Evolutionary conservation across 2,888 invertebrate genomes (phyloP).

Genomic region (Phania funesta): DNA sequence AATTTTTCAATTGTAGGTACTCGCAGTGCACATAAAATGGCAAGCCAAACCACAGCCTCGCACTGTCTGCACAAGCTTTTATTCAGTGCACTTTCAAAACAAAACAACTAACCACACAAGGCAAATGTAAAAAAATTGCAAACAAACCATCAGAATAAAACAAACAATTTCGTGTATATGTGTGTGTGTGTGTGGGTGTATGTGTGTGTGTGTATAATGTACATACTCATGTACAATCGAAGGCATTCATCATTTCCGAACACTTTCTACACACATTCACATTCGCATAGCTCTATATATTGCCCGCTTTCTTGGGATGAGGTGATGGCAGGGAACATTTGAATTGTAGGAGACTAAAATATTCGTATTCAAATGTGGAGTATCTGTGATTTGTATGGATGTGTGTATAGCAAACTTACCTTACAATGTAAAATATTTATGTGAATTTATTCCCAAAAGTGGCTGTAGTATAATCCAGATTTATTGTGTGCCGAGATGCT

Average conservation of each 20-base stretch:
- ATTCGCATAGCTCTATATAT: no score
- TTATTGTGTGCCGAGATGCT: constrained; percentile 57
- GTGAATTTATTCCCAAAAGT: constrained; percentile 57
- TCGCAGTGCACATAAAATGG: constrained; percentile 27
- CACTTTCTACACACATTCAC: constrained; percentile 24
- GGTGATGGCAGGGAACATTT: not conserved
- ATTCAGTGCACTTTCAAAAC: constrained; percentile 1
- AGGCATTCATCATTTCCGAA: constrained; percentile 58
- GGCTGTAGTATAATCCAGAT: constrained; percentile 57
- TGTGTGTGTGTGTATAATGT: not conserved
- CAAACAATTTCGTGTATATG: constrained; percentile 18
- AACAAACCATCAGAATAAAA: constrained; percentile 12
- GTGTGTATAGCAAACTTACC: constrained; percentile 39
- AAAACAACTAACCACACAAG: constrained; percentile 3
- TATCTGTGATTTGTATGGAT: not conserved
- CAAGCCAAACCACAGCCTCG: constrained; percentile 33
- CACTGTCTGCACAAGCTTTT: not conserved
- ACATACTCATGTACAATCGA: constrained; percentile 5
- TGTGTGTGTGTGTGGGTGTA: not conserved
- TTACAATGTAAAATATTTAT: constrained; percentile 51
- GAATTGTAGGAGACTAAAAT: not conserved
- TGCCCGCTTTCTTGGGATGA: not conserved
- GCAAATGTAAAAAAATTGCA: constrained; percentile 28
- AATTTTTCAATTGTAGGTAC: no score
- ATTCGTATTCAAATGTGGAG: not conserved